phyloP scores from a whole-genome alignment of 2,113 vertebrate genomes.

The Gavia stellata region DNA sequence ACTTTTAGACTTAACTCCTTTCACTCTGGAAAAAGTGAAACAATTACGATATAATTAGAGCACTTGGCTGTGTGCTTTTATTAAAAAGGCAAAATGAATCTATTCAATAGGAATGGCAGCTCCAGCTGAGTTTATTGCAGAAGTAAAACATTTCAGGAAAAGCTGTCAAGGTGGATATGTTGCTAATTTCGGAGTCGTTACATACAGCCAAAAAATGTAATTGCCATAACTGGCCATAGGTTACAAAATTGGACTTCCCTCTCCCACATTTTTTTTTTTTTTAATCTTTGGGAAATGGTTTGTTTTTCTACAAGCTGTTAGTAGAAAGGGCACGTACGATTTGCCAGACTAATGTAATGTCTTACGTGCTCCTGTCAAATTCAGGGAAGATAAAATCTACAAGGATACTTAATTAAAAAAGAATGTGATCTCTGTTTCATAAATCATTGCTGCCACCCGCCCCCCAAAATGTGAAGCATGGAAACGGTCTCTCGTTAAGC shows the following conservation, averaged over 20 bases:
- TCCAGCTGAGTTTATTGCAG: not conserved
- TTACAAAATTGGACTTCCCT: not conserved
- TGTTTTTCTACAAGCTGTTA: not conserved
- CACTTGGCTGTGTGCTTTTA: not conserved
- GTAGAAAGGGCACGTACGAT: not conserved
- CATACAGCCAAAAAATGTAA: not conserved
- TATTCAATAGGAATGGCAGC: not conserved
- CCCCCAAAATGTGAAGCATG: not conserved
- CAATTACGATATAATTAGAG: not conserved
- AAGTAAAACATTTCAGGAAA: not conserved
- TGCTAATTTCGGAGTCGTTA: not conserved
- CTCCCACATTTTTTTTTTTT: not conserved
- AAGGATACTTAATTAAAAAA: constrained; percentile 22
- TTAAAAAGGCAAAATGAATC: not conserved
- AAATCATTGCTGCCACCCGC: constrained; percentile 25
- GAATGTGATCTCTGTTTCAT: not conserved
- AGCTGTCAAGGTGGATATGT: not conserved
- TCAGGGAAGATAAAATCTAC: constrained; percentile 46
- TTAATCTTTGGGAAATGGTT: not conserved
- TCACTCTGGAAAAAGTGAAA: not conserved
- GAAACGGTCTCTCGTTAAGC: not conserved
- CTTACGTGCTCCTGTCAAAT: not conserved
- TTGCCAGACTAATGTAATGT: not conserved
- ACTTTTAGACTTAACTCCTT: not conserved
- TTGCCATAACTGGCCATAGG: not conserved